Conservation (phyloP, 2,888 invertebrate species). For the Nomada flava region DNA sequence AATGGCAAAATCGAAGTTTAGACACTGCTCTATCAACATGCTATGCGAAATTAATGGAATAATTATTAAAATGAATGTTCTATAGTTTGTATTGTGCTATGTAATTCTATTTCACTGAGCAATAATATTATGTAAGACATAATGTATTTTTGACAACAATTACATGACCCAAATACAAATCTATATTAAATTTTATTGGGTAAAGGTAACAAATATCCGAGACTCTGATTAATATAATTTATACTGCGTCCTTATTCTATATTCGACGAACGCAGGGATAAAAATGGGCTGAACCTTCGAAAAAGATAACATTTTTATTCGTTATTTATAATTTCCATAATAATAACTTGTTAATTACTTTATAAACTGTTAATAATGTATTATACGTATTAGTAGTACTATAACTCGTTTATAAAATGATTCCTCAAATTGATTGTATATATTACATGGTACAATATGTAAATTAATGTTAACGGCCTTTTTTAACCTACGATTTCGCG, state of each 20-base stretch:
- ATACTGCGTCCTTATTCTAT: not conserved
- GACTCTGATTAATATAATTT: not conserved
- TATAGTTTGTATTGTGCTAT: conserved; percentile 11
- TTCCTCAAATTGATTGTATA: conserved; percentile 60
- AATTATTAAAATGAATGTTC: conserved; percentile 6
- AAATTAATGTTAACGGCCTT: conserved; percentile 57
- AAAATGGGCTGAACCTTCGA: conserved; percentile 40
- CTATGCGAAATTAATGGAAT: conserved; percentile 28
- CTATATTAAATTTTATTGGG: not conserved
- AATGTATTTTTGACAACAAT: conserved; percentile 3
- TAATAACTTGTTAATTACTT: conserved; percentile 73
- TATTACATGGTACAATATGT: conserved; percentile 62
- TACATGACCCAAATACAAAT: conserved; percentile 8
- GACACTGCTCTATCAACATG: not conserved
- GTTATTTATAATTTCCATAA: conserved; percentile 73
- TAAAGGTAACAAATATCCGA: not conserved
- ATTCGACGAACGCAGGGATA: not conserved
- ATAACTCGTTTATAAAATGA: conserved; percentile 71
- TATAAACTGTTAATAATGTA: conserved; percentile 68
- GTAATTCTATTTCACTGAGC: conserved; percentile 8
- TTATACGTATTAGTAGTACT: conserved; percentile 67
- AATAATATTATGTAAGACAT: conserved; percentile 6
- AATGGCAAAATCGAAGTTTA: conserved; percentile 40
- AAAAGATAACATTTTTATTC: conserved; percentile 68
- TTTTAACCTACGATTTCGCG: conserved; percentile 48